phyloP scores from a whole-genome alignment of 2,113 vertebrate species.

The Urocynchramus pylzowi region DNA sequence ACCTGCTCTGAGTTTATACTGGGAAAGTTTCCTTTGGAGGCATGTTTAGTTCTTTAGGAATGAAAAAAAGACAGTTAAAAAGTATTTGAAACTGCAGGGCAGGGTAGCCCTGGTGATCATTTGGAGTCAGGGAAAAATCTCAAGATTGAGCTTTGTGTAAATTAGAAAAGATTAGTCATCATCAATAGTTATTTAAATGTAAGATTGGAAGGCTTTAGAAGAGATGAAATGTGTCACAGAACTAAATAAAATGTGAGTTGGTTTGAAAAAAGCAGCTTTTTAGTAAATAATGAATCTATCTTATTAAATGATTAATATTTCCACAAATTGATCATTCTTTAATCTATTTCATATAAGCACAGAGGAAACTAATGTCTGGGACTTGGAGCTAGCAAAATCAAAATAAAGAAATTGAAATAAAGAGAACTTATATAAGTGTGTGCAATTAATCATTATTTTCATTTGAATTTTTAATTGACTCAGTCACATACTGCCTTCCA shows the following conservation, averaged over 20 bases:
- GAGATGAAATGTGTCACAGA: neutral
- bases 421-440: neutral
- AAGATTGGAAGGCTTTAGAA: neutral
- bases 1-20: neutral
- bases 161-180: neutral
- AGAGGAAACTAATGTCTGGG: neutral
- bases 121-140: neutral
- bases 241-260: neutral
- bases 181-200: neutral
- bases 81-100: neutral
- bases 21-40: neutral
- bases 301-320: conserved; percentile 5
- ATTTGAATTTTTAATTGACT: neutral
- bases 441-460: neutral
- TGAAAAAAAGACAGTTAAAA: neutral
- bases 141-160: neutral
- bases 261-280: neutral
- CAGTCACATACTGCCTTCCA: neutral
- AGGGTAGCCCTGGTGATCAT: neutral
- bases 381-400: neutral
- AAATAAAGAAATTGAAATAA: neutral
- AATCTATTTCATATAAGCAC: neutral
- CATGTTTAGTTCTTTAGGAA: neutral
- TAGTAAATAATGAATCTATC: neutral
- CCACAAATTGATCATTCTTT: neutral